These are phyloP conservation scores for Druon quercuslanigerum DNA, from an alignment of 1,140 invertebrate genomes.

Conservation along the genomic window DNA sequence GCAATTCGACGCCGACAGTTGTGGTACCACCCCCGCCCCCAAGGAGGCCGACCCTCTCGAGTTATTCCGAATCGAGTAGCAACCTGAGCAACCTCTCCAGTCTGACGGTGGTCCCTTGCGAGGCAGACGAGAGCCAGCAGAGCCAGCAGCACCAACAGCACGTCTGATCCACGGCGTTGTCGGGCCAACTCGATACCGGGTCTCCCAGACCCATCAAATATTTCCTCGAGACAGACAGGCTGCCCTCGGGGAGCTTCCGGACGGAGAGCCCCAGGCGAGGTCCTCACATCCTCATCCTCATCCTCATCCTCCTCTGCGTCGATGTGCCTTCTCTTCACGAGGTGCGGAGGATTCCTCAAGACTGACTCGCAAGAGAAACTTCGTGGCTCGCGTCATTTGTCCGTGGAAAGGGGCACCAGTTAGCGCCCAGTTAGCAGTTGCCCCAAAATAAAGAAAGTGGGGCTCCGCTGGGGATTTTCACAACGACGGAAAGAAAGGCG, in stretches of 20 bases:
- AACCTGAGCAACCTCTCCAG: slow-evolving; percentile 71
- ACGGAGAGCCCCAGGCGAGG: slow-evolving; percentile 17
- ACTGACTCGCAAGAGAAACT: slow-evolving; percentile 60
- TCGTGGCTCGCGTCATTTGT: slow-evolving; percentile 33
- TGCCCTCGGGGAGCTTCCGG: neutral
- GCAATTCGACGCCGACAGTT: slow-evolving; percentile 75
- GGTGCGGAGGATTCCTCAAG: slow-evolving; percentile 63
- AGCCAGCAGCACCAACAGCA: slow-evolving; percentile 55
- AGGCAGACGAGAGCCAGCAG: slow-evolving; percentile 68
- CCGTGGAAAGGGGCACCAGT: neutral
- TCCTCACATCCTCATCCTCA: slow-evolving; percentile 37
- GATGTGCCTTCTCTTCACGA: slow-evolving; percentile 46
- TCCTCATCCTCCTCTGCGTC: slow-evolving; percentile 40
- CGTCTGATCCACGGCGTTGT: slow-evolving; percentile 64
- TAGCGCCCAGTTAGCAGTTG: too few relatives aligned
- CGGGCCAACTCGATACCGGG: slow-evolving; percentile 39
- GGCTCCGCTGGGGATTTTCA: neutral
- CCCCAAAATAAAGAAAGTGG: neutral
- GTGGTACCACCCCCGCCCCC: slow-evolving; percentile 57
- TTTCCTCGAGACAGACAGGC: slow-evolving; percentile 37
- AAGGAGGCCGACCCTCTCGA: slow-evolving; percentile 63
- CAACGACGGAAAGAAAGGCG: neutral
- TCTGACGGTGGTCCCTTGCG: slow-evolving; percentile 70
- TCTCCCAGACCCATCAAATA: slow-evolving; percentile 25
- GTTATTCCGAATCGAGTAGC: slow-evolving; percentile 70